phyloP scores from a whole-genome alignment of 2,113 vertebrate species.

The Donacobius atricapilla region DNA sequence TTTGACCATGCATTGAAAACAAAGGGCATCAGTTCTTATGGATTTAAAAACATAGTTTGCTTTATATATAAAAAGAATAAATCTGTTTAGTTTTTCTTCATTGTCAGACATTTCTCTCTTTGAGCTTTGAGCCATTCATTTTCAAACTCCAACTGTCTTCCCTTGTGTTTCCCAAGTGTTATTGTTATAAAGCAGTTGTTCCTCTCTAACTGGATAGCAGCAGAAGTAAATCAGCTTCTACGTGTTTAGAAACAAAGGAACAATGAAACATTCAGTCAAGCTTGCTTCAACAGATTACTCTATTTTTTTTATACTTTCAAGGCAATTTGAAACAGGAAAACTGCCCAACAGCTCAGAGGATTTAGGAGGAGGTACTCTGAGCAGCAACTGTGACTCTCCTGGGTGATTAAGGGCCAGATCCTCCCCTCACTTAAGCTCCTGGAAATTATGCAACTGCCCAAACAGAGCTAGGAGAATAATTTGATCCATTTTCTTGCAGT shows the following conservation, averaged over 20 bases:
- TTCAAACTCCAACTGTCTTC: background rate
- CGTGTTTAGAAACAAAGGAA: background rate
- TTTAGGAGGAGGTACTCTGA: background rate
- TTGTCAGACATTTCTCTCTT: background rate
- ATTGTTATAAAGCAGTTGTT: background rate
- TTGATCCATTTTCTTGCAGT: background rate
- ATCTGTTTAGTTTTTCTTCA: background rate
- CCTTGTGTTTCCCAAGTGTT: background rate
- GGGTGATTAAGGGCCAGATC: background rate
- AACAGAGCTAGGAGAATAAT: background rate
- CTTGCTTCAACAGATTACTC: background rate
- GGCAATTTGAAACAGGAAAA: background rate
- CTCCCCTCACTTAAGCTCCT: background rate
- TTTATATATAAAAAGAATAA: background rate
- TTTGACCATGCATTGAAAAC: background rate
- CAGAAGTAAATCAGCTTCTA: slow-evolving; percentile 14
- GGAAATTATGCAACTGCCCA: background rate
- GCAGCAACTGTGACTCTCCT: background rate
- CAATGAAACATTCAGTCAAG: slow-evolving; percentile 30
- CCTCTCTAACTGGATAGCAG: background rate
- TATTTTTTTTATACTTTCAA: background rate
- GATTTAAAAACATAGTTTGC: background rate
- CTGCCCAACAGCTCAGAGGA: background rate
- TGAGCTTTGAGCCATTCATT: background rate
- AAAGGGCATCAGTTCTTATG: background rate